Conservation (phyloP, 2,113 vertebrate species). For the Cryptomyrus ogoouensis region DNA sequence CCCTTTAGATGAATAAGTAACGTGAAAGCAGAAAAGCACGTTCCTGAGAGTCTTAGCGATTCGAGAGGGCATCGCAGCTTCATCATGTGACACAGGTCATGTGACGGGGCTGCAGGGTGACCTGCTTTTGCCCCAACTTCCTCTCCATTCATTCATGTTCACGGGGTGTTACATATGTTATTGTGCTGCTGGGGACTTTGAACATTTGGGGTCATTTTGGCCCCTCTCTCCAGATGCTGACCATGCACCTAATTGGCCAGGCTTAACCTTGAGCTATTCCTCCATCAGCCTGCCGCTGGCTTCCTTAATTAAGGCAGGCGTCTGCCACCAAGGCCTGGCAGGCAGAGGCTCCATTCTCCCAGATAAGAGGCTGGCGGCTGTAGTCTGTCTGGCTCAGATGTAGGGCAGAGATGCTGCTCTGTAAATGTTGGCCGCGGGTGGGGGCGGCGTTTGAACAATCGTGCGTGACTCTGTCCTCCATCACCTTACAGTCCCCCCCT, state of each 20-base stretch:
- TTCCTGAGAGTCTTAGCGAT: not conserved
- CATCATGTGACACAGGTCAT: not conserved
- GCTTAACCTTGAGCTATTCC: not conserved
- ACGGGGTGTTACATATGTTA: not conserved
- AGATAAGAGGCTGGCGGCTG: not conserved
- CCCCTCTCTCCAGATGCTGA: constrained; percentile 8
- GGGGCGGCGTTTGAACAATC: not conserved
- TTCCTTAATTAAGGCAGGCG: not conserved
- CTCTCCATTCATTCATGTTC: not conserved
- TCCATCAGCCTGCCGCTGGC: constrained; percentile 25
- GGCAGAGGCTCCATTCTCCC: not conserved
- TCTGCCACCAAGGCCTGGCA: not conserved
- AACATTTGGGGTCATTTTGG: constrained; percentile 10
- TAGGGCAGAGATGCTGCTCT: not conserved
- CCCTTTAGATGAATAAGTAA: not conserved
- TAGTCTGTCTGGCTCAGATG: not conserved
- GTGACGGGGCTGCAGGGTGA: not conserved
- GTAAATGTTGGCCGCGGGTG: not conserved
- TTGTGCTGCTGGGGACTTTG: not conserved
- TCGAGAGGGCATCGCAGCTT: not conserved
- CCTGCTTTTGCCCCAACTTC: not conserved
- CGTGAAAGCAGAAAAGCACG: not conserved
- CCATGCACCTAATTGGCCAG: not conserved
- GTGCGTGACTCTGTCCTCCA: not conserved
- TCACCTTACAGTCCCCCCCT: not conserved